These are phyloP conservation scores for Dasypogon diadema DNA, from an alignment of 2,888 invertebrate species.

Conservation along the genomic window DNA sequence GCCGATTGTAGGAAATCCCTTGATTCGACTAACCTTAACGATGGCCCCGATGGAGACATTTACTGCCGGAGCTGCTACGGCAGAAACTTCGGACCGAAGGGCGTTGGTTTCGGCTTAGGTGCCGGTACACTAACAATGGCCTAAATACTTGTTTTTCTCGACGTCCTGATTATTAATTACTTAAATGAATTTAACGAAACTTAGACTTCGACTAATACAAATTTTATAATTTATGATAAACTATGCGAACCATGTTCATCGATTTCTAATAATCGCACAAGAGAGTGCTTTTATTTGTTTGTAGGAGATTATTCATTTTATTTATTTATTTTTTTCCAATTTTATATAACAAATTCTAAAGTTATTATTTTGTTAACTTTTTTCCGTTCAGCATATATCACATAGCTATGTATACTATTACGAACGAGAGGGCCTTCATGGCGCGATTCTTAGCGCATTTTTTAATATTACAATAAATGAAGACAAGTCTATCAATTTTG, in stretches of 20 bases:
- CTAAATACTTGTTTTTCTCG: conserved; percentile 68
- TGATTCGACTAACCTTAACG: conserved; percentile 91
- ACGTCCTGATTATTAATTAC: conserved; percentile 9
- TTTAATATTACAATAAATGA: conserved; percentile 23
- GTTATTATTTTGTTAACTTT: background rate
- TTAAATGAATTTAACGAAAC: conserved; percentile 44
- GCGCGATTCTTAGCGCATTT: conserved; percentile 45
- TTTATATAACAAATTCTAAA: conserved; percentile 12
- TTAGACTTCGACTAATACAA: conserved; percentile 33
- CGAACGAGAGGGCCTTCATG: conserved; percentile 46
- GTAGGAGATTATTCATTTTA: conserved; percentile 19
- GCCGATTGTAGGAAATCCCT: conserved; percentile 86
- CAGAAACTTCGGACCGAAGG: conserved; percentile 87
- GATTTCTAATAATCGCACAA: conserved; percentile 39
- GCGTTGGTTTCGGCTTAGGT: conserved; percentile 91
- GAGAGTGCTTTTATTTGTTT: conserved; percentile 28
- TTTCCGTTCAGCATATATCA: conserved; percentile 26
- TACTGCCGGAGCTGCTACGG: conserved; percentile 93
- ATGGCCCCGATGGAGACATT: conserved; percentile 92
- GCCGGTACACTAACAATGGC: conserved; percentile 92
- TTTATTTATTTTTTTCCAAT: conserved; percentile 2
- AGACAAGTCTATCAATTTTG: conserved; percentile 45
- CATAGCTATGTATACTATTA: conserved; percentile 34
- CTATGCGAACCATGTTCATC: conserved; percentile 34
- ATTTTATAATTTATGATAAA: background rate